Percentiles rank a stretch among this genome's conserved stretches.
Evolutionary conservation across 2,888 invertebrate species (phyloP).

Genomic region (Idaea dimidiata): DNA sequence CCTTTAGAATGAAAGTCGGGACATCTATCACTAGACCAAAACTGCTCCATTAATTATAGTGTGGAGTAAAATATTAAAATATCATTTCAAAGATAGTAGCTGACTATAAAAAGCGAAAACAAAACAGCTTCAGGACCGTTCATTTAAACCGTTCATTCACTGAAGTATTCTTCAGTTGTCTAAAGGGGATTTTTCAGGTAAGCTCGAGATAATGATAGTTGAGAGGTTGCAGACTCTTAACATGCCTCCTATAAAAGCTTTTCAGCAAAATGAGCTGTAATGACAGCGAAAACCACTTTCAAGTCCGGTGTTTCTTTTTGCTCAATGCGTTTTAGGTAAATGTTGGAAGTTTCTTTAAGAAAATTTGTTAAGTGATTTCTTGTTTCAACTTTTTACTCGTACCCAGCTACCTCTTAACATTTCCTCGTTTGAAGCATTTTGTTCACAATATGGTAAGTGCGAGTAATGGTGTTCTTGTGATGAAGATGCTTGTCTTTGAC

Average conservation of each 20-base stretch:
- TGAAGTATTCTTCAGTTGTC: slow-evolving; percentile 21
- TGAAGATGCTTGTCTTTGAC: neutral
- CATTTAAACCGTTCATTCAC: slow-evolving; percentile 11
- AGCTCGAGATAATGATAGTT: slow-evolving; percentile 57
- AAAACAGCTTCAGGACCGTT: neutral
- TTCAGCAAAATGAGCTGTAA: slow-evolving; percentile 59
- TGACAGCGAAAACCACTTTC: slow-evolving; percentile 65
- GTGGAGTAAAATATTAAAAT: neutral
- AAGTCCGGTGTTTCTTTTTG: slow-evolving; percentile 55
- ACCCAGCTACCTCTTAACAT: slow-evolving; percentile 8
- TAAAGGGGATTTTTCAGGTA: slow-evolving; percentile 46
- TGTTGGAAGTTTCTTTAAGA: slow-evolving; percentile 24
- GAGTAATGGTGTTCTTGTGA: neutral
- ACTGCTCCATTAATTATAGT: neutral
- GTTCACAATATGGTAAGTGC: slow-evolving; percentile 6
- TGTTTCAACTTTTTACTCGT: slow-evolving; percentile 17
- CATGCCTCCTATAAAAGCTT: slow-evolving; percentile 56
- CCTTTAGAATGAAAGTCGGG: no score
- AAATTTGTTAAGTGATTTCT: slow-evolving; percentile 31
- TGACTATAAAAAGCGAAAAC: neutral
- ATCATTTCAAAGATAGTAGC: neutral
- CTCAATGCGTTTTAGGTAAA: slow-evolving; percentile 46
- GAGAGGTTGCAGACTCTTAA: slow-evolving; percentile 46
- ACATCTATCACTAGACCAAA: no score
- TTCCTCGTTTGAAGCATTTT: slow-evolving; percentile 3